These are phyloP conservation scores for Stylophora pistillata DNA, from an alignment of 64 coral and sea anemone genomes.

Conservation along the genomic window DNA sequence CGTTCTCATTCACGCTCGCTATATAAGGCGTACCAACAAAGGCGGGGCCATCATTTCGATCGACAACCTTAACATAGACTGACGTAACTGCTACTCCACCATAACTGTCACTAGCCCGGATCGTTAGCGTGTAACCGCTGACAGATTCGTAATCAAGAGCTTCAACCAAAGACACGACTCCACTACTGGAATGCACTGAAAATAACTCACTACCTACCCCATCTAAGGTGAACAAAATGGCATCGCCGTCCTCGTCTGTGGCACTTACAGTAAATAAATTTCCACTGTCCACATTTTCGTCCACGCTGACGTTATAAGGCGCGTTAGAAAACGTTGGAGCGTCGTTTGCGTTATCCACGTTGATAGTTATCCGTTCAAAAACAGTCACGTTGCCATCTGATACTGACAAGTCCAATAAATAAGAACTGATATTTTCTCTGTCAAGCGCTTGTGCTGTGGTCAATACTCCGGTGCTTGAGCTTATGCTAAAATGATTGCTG, in stretches of 20 bases:
- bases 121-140: constrained; percentile 21
- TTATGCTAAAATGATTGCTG: constrained; percentile 39
- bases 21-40: constrained; percentile 28
- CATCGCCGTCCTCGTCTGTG: constrained; percentile 37
- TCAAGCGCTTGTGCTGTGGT: constrained; percentile 55
- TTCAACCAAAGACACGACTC: constrained; percentile 20
- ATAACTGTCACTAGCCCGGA: constrained; percentile 21
- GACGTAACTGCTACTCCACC: constrained; percentile 35
- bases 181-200: constrained; percentile 29
- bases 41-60: constrained; percentile 50
- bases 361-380: constrained; percentile 20
- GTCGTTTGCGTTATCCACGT: constrained; percentile 43
- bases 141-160: constrained; percentile 37
- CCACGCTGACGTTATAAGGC: constrained; percentile 47
- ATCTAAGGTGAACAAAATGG: constrained; percentile 28
- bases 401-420: constrained; percentile 49
- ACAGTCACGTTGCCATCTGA: constrained; percentile 41
- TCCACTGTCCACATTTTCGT: constrained; percentile 39
- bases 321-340: constrained; percentile 44
- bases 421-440: constrained; percentile 52
- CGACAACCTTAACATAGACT: constrained; percentile 53
- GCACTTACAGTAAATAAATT: constrained; percentile 47
- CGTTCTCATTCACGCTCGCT: constrained; percentile 26
- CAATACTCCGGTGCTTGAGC: constrained; percentile 48
- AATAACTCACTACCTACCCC: constrained; percentile 47